These are phyloP conservation scores for Albula glossodonta DNA, from an alignment of 2,113 vertebrate species.

Conservation along the genomic window DNA sequence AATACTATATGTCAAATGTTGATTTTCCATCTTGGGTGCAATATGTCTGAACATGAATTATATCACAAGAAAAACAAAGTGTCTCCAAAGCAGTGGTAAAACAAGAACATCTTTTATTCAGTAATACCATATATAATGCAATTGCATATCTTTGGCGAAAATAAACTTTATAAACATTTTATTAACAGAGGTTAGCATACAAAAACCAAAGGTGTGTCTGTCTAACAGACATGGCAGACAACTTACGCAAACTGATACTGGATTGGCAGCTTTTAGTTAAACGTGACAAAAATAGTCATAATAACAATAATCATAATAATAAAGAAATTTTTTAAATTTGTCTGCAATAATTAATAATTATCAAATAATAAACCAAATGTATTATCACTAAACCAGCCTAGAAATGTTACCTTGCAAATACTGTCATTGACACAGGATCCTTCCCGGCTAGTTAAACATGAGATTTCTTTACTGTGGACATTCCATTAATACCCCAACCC, in stretches of 20 bases:
- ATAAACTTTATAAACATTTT: slow-evolving; percentile 99
- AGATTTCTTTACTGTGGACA: slow-evolving; percentile 8
- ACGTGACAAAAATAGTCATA: slow-evolving; percentile 60
- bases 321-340: slow-evolving; percentile 50
- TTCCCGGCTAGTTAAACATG: slow-evolving; percentile 13
- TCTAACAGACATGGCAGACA: slow-evolving; percentile 69
- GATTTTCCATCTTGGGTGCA: background rate
- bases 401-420: slow-evolving; percentile 25
- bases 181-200: slow-evolving; percentile 99
- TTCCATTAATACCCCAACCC: background rate
- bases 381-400: slow-evolving; percentile 28
- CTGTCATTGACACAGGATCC: slow-evolving; percentile 17
- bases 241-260: slow-evolving; percentile 74
- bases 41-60: background rate
- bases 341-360: slow-evolving; percentile 53
- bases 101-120: slow-evolving; percentile 95
- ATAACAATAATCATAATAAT: slow-evolving; percentile 56
- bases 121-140: slow-evolving; percentile 98
- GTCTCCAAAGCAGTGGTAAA: slow-evolving; percentile 64
- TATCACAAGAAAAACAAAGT: slow-evolving; percentile 19
- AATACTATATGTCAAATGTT: background rate
- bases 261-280: slow-evolving; percentile 73
- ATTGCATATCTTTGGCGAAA: slow-evolving; percentile 99
- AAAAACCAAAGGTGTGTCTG: slow-evolving; percentile 92
- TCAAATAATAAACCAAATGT: slow-evolving; percentile 24